These are phyloP conservation scores for Cloeon dipterum DNA, from an alignment of 2,888 invertebrate genomes.

Conservation along the genomic window DNA sequence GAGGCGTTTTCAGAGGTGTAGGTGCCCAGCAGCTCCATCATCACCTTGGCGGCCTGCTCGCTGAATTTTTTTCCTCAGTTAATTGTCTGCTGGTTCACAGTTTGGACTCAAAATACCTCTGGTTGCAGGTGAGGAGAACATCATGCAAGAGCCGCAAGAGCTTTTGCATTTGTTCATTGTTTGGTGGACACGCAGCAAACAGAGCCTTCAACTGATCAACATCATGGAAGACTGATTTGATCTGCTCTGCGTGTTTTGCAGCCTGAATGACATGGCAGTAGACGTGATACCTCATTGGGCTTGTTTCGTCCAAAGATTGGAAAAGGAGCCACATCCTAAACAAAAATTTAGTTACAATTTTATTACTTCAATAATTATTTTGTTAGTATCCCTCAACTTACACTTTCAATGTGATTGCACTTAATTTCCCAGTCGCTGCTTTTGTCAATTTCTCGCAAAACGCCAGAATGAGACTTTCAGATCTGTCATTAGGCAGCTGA, in stretches of 20 bases:
- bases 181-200: slow-evolving; percentile 54
- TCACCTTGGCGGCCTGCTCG: slow-evolving; percentile 82
- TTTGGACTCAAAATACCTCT: slow-evolving; percentile 40
- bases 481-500: slow-evolving; percentile 65
- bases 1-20: slow-evolving; percentile 95
- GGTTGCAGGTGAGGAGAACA: slow-evolving; percentile 65
- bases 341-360: slow-evolving; percentile 9
- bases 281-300: slow-evolving; percentile 71
- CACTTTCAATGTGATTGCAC: slow-evolving; percentile 63
- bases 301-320: slow-evolving; percentile 67
- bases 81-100: not conserved
- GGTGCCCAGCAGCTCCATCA: slow-evolving; percentile 89
- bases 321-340: slow-evolving; percentile 72
- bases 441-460: slow-evolving; percentile 84
- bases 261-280: slow-evolving; percentile 80
- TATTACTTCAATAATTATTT: not conserved
- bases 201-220: slow-evolving; percentile 63
- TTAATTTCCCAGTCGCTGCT: slow-evolving; percentile 57
- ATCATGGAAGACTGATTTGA: slow-evolving; percentile 62
- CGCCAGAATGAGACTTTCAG: slow-evolving; percentile 67
- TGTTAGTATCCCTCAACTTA: slow-evolving; percentile 24
- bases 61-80: slow-evolving; percentile 20
- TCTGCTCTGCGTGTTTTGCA: slow-evolving; percentile 67
- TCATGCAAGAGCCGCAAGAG: slow-evolving; percentile 72
- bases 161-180: slow-evolving; percentile 78